Conservation (phyloP, 2,797 vertebrate species). For the Leptatherina wallacei region DNA sequence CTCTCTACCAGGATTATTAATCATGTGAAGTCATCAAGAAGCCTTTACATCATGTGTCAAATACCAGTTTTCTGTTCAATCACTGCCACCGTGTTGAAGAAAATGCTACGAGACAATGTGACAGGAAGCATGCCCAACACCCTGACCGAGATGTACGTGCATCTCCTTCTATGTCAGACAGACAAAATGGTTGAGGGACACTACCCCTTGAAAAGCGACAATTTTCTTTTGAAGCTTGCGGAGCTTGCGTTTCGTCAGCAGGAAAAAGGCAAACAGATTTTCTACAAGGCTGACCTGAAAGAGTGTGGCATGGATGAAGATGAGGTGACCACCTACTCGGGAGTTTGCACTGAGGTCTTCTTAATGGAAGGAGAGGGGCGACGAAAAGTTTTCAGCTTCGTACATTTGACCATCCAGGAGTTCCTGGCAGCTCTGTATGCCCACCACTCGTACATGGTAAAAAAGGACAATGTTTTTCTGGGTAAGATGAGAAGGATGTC, state of each 20-base stretch:
- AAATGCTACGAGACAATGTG: constrained; percentile 21
- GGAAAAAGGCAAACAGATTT: constrained; percentile 51
- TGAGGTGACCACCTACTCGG: constrained; percentile 50
- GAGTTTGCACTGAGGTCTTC: constrained; percentile 62
- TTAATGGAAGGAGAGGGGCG: constrained; percentile 28
- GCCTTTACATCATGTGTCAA: constrained; percentile 64
- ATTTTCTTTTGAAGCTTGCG: constrained; percentile 53
- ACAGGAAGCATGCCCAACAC: constrained; percentile 38
- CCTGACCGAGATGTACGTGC: constrained; percentile 58
- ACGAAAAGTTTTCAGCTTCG: constrained; percentile 57
- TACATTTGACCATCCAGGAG: constrained; percentile 67
- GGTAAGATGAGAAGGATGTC: constrained; percentile 21
- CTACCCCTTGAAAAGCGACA: constrained; percentile 16
- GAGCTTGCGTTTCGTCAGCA: constrained; percentile 57
- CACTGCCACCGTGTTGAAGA: constrained; percentile 49
- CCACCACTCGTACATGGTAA: constrained; percentile 46
- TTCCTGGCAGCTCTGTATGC: constrained; percentile 62
- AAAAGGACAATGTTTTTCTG: constrained; percentile 44
- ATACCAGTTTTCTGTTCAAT: constrained; percentile 69
- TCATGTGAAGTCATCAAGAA: constrained; percentile 56
- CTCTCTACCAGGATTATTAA: constrained; percentile 35
- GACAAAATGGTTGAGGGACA: constrained; percentile 31
- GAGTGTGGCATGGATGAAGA: constrained; percentile 44
- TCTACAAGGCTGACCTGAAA: constrained; percentile 57
- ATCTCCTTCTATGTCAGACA: constrained; percentile 56